Evolutionary conservation across 2,888 invertebrate genomes (phyloP).

Genomic region (Eupsilia transversa): DNA sequence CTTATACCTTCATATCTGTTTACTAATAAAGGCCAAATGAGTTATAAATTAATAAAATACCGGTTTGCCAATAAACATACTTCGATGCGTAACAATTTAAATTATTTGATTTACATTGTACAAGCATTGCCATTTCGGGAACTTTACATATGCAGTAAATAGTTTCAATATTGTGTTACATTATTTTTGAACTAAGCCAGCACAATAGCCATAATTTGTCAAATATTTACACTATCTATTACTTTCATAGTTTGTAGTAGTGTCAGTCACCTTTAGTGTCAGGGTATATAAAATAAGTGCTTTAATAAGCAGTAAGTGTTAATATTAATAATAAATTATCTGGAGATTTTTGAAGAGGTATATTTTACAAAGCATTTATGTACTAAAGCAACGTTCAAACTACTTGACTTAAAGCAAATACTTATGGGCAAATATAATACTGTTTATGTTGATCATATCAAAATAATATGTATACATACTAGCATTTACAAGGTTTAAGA

Average conservation of each 20-base stretch:
- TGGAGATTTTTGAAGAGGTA: conserved; percentile 84
- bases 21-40: background rate
- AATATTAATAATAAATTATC: conserved; percentile 61
- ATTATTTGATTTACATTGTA: background rate
- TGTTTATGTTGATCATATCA: conserved; percentile 45
- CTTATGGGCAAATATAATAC: conserved; percentile 27
- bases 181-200: background rate
- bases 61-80: background rate
- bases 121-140: background rate
- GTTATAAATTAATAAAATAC: background rate
- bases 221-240: conserved; percentile 27
- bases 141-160: background rate
- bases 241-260: background rate
- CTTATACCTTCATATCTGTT: background rate
- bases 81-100: background rate
- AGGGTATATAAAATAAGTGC: conserved; percentile 24
- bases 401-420: conserved; percentile 45
- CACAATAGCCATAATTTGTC: background rate
- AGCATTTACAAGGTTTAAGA: conserved; percentile 67
- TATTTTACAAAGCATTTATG: conserved; percentile 64
- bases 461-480: conserved; percentile 35
- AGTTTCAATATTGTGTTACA: background rate
- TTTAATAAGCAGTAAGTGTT: conserved; percentile 45
- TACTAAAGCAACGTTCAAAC: conserved; percentile 46
- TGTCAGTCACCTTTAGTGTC: background rate